Evolutionary conservation across 2,113 vertebrate genomes (phyloP).

Genomic region (Periophthalmodon schlosseri): DNA sequence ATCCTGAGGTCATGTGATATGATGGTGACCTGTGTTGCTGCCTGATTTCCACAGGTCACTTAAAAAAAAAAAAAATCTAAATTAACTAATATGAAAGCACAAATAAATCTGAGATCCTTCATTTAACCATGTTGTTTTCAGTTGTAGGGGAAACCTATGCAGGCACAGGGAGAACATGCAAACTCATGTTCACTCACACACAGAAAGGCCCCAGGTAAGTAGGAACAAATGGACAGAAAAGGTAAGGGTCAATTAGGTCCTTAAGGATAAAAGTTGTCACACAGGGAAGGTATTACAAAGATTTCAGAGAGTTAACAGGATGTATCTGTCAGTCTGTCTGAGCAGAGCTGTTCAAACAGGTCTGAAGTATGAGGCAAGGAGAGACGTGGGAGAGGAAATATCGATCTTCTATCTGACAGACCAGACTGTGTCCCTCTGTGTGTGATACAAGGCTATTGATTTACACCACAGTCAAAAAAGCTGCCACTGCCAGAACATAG

Average conservation of each 20-base stretch:
- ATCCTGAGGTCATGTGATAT: no score
- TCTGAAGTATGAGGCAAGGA: constrained; percentile 22
- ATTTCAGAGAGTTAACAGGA: constrained; percentile 8
- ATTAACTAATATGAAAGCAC: no score
- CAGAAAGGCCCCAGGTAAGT: not conserved
- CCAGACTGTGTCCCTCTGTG: constrained; percentile 35
- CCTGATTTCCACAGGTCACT: no score
- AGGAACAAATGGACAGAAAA: not conserved
- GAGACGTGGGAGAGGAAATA: constrained; percentile 36
- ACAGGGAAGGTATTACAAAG: not conserved
- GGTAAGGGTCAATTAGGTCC: not conserved
- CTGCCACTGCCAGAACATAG: constrained; percentile 27
- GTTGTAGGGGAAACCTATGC: no score
- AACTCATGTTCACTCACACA: no score
- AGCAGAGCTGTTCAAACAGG: constrained; percentile 14
- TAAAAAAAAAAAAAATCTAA: no score
- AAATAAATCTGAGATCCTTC: no score
- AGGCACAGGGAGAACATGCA: no score
- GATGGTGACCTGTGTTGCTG: no score
- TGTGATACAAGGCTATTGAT: constrained; percentile 53
- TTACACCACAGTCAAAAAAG: constrained; percentile 31
- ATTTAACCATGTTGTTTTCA: no score
- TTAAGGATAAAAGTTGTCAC: not conserved
- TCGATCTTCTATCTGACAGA: constrained; percentile 40
- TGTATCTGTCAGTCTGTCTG: not conserved